phyloP scores from a whole-genome alignment of 2,888 invertebrate genomes.

The Metalampra italica region DNA sequence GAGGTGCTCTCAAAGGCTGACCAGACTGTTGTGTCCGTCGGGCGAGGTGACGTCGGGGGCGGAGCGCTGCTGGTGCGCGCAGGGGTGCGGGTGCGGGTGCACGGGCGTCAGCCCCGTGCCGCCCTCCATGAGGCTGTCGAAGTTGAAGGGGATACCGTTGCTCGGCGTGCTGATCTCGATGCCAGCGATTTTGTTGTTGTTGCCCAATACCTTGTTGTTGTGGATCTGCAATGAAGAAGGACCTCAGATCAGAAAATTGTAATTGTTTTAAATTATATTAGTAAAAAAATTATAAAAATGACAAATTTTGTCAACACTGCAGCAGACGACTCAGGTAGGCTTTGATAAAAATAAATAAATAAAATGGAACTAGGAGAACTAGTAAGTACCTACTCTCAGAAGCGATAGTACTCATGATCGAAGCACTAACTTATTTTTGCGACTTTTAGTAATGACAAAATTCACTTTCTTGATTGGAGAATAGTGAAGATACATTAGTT shows the following conservation, averaged over 20 bases:
- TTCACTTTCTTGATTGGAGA: too few relatives aligned
- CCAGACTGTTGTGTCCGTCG: slow-evolving; percentile 86
- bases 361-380: too few relatives aligned
- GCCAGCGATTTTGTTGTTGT: slow-evolving; percentile 84
- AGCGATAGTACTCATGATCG: too few relatives aligned
- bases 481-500: too few relatives aligned
- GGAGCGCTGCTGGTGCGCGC: slow-evolving; percentile 87
- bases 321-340: too few relatives aligned
- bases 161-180: slow-evolving; percentile 93
- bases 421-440: too few relatives aligned
- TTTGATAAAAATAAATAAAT: too few relatives aligned
- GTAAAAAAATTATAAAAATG: too few relatives aligned
- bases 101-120: slow-evolving; percentile 95
- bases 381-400: too few relatives aligned
- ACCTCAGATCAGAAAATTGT: neutral
- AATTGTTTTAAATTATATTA: too few relatives aligned
- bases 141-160: slow-evolving; percentile 92
- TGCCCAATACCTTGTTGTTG: slow-evolving; percentile 63
- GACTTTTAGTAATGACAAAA: too few relatives aligned
- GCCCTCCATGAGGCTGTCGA: slow-evolving; percentile 95
- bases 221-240: slow-evolving; percentile 52
- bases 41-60: slow-evolving; percentile 85
- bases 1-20: slow-evolving; percentile 84
- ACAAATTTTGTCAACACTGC: too few relatives aligned
- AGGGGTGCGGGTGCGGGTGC: slow-evolving; percentile 80